Evolutionary conservation across 2,797 vertebrate genomes (phyloP).

Genomic region (Merluccius polli): DNA sequence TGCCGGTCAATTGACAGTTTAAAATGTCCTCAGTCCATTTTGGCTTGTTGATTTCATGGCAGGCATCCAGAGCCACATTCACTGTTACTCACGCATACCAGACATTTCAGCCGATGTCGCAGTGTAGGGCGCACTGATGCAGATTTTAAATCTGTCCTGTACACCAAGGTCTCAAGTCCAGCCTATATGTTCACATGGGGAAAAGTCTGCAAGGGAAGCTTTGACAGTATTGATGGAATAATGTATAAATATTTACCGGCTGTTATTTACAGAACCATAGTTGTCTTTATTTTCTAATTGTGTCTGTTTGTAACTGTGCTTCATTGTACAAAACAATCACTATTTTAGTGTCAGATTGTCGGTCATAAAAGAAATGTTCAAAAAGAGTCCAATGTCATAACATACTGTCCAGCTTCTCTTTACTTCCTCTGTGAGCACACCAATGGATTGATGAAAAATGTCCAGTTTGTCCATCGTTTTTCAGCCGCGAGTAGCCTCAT

Average conservation of each 20-base stretch:
- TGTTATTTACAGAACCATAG: slow-evolving; percentile 4
- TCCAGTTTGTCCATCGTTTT: neutral
- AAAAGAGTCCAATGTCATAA: neutral
- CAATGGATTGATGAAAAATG: no score
- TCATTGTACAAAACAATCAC: neutral
- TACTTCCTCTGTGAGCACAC: no score
- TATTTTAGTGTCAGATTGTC: neutral
- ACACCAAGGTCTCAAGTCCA: neutral
- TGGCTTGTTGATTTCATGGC: neutral
- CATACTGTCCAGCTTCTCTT: no score
- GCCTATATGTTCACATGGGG: neutral
- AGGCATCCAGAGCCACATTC: neutral
- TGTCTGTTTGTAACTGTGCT: neutral
- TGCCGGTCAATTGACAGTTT: no score
- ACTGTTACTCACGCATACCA: neutral
- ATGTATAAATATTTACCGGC: slow-evolving; percentile 35
- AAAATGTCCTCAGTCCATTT: neutral
- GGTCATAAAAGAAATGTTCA: neutral
- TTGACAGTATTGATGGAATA: slow-evolving; percentile 27
- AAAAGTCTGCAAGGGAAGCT: slow-evolving; percentile 14
- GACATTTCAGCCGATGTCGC: neutral
- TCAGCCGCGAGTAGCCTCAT: neutral
- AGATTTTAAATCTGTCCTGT: neutral
- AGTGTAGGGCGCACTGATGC: neutral
- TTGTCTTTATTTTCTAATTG: neutral